Evolutionary conservation across 2,797 vertebrate genomes (phyloP).

Genomic region (Urocyon cinereoargenteus): DNA sequence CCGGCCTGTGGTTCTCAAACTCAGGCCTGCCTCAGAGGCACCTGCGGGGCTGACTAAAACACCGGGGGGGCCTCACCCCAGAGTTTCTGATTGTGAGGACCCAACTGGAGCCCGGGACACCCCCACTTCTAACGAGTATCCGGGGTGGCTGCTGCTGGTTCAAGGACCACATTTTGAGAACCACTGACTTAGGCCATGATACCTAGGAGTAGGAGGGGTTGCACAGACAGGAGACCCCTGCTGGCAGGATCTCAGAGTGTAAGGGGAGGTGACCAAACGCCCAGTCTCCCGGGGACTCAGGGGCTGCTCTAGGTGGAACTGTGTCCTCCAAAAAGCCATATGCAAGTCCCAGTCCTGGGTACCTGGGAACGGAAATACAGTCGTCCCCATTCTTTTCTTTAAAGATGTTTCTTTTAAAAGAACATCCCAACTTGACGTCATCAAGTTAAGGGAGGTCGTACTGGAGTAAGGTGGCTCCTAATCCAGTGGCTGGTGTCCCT

Average conservation of each 20-base stretch:
- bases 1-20: background rate
- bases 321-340: background rate
- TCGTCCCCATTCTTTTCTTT: background rate
- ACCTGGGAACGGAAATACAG: background rate
- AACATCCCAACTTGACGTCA: no score
- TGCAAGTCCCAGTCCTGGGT: background rate
- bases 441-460: background rate
- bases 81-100: background rate
- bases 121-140: background rate
- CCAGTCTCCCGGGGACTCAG: background rate
- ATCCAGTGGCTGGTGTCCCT: background rate
- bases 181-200: fast-evolving
- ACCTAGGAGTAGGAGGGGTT: background rate
- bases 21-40: fast-evolving
- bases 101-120: background rate
- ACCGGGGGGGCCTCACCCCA: background rate
- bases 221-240: fast-evolving
- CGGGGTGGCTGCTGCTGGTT: background rate
- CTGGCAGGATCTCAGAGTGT: no score
- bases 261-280: no score
- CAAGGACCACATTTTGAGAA: background rate
- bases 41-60: no score
- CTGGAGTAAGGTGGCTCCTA: background rate
- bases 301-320: background rate
- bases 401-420: no score